A percentile compares a stretch with the other conserved stretches of the same genome.
Conservation (phyloP, 2,888 invertebrate species). For the Amblyjoppa fuscipennis region DNA sequence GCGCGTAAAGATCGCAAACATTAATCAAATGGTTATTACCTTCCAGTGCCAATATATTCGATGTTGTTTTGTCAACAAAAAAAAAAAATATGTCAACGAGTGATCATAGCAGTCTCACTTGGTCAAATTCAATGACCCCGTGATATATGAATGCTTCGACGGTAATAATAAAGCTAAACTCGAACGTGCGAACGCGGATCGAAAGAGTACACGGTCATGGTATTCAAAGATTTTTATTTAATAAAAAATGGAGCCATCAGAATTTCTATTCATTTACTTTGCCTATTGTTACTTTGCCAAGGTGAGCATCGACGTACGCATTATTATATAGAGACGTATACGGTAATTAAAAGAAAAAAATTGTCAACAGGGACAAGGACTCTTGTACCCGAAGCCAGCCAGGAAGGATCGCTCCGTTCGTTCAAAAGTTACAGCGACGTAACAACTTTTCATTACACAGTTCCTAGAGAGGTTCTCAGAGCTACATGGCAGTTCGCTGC, state of each 20-base stretch:
- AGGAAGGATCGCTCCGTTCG: conserved; percentile 85
- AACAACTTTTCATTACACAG: conserved; percentile 85
- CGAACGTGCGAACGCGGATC: not conserved
- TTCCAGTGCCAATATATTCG: not conserved
- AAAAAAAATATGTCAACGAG: conserved; percentile 41
- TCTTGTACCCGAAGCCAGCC: conserved; percentile 85
- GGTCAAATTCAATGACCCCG: conserved; percentile 7
- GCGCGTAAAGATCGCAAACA: not conserved
- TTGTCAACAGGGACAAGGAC: conserved; percentile 66
- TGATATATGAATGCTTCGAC: conserved; percentile 3
- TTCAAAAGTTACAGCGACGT: conserved; percentile 86
- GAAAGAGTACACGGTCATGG: conserved; percentile 62
- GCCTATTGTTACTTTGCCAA: conserved; percentile 66
- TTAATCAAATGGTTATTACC: not conserved
- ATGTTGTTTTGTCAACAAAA: conserved; percentile 36
- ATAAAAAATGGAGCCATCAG: conserved; percentile 49
- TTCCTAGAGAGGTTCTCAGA: conserved; percentile 85
- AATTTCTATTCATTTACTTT: conserved; percentile 59
- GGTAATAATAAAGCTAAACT: not conserved
- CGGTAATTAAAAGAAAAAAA: conserved; percentile 48
- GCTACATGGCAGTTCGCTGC: conserved; percentile 86
- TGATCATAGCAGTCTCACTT: conserved; percentile 9
- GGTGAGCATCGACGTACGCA: conserved; percentile 61
- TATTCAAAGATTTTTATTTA: conserved; percentile 66
- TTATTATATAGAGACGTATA: conserved; percentile 14